Percentiles rank a stretch among this genome's conserved stretches.
These are phyloP conservation scores for Ips typographus DNA, from an alignment of 1,140 invertebrate genomes.

Conservation along the genomic window DNA sequence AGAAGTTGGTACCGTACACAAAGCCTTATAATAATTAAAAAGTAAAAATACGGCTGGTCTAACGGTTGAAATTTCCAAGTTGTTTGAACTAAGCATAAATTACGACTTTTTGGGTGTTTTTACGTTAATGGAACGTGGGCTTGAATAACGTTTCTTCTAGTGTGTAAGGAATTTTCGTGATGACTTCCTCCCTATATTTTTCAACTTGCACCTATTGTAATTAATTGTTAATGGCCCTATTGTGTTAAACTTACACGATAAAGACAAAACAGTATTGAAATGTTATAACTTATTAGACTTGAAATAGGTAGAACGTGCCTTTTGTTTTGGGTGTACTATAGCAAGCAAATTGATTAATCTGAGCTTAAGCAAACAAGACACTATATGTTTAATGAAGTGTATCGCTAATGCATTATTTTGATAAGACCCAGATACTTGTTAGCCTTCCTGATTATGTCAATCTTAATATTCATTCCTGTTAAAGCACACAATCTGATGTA, in stretches of 20 bases:
- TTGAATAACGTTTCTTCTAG: too few species aligned
- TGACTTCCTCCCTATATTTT: too few species aligned
- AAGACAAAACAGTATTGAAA: too few species aligned
- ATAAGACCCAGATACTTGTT: constrained; percentile 6
- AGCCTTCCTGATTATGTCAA: constrained; percentile 9
- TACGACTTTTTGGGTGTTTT: constrained; percentile 3
- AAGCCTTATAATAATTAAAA: not conserved
- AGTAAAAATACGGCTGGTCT: constrained; percentile 1
- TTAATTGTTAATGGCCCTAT: too few species aligned
- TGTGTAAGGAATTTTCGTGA: too few species aligned
- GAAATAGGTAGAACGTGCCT: too few species aligned
- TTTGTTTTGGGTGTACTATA: too few species aligned
- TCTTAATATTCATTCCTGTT: not conserved
- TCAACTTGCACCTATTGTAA: too few species aligned
- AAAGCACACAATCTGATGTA: not conserved
- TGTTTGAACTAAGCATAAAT: not conserved
- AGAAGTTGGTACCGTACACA: not conserved
- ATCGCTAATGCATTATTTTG: constrained; percentile 3
- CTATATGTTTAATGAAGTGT: constrained; percentile 5
- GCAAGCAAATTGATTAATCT: constrained; percentile 2
- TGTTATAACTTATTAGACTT: too few species aligned
- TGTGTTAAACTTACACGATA: too few species aligned
- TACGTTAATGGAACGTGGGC: not conserved
- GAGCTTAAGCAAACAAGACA: constrained; percentile 1
- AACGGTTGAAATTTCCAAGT: constrained; percentile 1